Evolutionary conservation across 1,140 invertebrate genomes (phyloP).

Genomic region (Tetramorium parvispinum): DNA sequence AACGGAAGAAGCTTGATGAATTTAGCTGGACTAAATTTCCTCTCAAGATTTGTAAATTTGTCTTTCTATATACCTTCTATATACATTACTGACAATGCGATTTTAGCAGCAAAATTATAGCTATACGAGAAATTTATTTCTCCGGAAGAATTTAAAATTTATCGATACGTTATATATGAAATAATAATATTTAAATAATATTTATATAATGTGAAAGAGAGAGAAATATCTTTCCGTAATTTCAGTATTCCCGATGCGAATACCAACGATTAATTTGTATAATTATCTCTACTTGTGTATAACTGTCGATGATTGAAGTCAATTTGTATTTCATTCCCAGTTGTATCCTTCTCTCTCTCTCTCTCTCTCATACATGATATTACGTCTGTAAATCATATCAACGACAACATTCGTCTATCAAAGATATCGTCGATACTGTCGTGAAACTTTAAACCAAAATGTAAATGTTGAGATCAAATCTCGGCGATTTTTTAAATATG

Average conservation of each 20-base stretch:
- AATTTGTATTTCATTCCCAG: not conserved
- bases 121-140: not conserved
- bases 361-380: not conserved
- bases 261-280: not conserved
- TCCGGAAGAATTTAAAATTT: conserved; percentile 5
- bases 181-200: not conserved
- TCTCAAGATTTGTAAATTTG: not conserved
- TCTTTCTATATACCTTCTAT: not conserved
- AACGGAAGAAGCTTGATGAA: not conserved
- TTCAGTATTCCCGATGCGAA: not conserved
- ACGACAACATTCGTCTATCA: not conserved
- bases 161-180: not conserved
- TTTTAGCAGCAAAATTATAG: not conserved
- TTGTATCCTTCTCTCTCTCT: no score
- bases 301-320: not conserved
- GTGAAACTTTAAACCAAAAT: not conserved
- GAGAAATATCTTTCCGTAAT: not conserved
- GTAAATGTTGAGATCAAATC: conserved; percentile 12
- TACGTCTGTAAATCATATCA: not conserved
- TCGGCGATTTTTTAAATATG: not conserved
- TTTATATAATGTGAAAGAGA: not conserved
- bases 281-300: not conserved
- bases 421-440: not conserved
- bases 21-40: conserved; percentile 51
- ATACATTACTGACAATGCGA: not conserved